phyloP scores from a whole-genome alignment of 2,113 vertebrate species.

The Mola mola region DNA sequence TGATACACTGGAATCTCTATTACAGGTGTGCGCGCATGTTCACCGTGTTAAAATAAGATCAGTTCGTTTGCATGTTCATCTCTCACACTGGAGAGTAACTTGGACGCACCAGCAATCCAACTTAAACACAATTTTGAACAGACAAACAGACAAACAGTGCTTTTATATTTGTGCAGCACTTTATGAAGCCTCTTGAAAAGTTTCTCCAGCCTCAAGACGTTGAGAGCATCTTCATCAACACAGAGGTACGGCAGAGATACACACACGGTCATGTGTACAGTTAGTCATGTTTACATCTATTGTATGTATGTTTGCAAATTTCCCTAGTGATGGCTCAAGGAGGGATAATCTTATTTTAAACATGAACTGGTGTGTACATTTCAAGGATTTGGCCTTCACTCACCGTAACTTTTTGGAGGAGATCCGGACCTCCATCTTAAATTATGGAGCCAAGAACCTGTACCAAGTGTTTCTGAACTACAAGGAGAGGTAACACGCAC shows the following conservation, averaged over 20 bases:
- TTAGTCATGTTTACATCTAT: not conserved
- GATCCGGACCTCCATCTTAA: slow-evolving; percentile 77
- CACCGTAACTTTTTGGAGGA: slow-evolving; percentile 85
- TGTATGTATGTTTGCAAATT: not conserved
- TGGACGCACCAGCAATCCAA: not conserved
- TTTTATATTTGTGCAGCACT: slow-evolving; percentile 80
- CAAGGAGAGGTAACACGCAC: slow-evolving; percentile 85
- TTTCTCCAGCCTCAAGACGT: slow-evolving; percentile 85
- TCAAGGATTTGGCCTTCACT: slow-evolving; percentile 84
- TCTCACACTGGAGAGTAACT: not conserved
- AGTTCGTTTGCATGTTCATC: not conserved
- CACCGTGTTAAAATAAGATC: slow-evolving; percentile 2
- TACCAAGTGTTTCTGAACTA: slow-evolving; percentile 89
- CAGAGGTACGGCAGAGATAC: slow-evolving; percentile 76
- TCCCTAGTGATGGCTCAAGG: too few species aligned
- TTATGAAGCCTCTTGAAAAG: slow-evolving; percentile 87
- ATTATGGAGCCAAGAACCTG: slow-evolving; percentile 73
- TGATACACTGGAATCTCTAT: slow-evolving; percentile 87
- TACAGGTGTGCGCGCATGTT: slow-evolving; percentile 79
- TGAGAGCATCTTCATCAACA: slow-evolving; percentile 92
- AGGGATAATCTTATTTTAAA: too few species aligned
- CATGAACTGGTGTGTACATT: not conserved
- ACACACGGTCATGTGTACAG: not conserved
- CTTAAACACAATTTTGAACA: not conserved
- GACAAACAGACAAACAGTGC: not conserved